Conservation (phyloP, 2,888 invertebrate species). For the Sabatieria punctata region DNA sequence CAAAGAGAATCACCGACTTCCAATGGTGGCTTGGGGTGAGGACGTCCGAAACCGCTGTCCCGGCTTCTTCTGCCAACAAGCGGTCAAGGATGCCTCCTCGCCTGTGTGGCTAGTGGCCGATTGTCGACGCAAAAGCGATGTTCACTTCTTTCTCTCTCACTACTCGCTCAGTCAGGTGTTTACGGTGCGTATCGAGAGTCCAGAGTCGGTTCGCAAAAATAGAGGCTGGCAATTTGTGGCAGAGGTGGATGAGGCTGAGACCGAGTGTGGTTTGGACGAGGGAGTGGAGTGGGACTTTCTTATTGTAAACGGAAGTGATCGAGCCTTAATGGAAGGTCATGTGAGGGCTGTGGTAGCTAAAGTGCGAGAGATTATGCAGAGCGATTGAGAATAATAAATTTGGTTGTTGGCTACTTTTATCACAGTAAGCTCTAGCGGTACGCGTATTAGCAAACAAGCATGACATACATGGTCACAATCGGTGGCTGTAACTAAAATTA, state of each 20-base stretch:
- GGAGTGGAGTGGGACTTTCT: conserved; percentile 16
- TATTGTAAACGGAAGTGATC: too few relatives aligned
- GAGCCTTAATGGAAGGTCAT: too few relatives aligned
- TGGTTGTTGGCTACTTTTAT: too few relatives aligned
- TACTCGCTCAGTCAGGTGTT: conserved; percentile 42
- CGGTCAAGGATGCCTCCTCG: neutral
- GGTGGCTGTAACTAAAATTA: too few relatives aligned
- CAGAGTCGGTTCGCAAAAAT: conserved; percentile 45
- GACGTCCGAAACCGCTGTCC: conserved; percentile 54
- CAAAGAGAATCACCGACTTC: conserved; percentile 68
- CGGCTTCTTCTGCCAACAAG: conserved; percentile 59
- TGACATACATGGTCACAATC: too few relatives aligned
- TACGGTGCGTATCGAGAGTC: conserved; percentile 53
- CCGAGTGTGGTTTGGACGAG: conserved; percentile 82
- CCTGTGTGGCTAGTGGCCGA: conserved; percentile 83
- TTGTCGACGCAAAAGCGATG: conserved; percentile 64
- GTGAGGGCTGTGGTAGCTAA: too few relatives aligned
- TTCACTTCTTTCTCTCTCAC: conserved; percentile 60
- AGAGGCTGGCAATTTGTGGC: conserved; percentile 50
- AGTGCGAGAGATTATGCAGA: too few relatives aligned
- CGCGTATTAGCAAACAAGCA: too few relatives aligned
- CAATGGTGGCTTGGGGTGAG: conserved; percentile 91
- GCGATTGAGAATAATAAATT: too few relatives aligned
- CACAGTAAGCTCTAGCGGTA: too few relatives aligned
- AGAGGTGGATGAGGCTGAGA: conserved; percentile 74